phyloP scores from a whole-genome alignment of 1,140 invertebrate genomes.

The Drosophila navojoa region DNA sequence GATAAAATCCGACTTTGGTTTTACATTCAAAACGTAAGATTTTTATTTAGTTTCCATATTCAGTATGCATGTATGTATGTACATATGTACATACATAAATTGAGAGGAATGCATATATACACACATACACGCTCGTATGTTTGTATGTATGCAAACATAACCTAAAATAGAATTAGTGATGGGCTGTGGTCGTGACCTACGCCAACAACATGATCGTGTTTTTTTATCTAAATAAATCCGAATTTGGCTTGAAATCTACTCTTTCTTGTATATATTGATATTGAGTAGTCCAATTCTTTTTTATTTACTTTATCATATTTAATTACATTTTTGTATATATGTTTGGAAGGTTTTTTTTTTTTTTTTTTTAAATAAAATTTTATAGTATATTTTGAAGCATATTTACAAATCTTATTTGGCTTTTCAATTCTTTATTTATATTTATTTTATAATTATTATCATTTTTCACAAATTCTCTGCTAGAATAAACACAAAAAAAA shows the following conservation, averaged over 20 bases:
- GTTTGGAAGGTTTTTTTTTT: too few species aligned
- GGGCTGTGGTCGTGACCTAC: constrained; percentile 12
- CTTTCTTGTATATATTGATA: too few species aligned
- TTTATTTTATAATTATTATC: too few species aligned
- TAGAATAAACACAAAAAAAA: too few species aligned
- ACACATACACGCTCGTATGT: background rate
- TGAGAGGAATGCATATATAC: background rate
- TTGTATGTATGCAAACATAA: background rate
- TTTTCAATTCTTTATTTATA: too few species aligned
- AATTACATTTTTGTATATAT: too few species aligned
- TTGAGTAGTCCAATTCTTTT: too few species aligned
- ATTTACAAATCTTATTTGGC: too few species aligned
- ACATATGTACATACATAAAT: background rate
- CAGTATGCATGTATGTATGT: background rate
- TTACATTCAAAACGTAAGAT: constrained; percentile 16
- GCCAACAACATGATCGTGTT: constrained; percentile 1
- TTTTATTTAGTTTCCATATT: background rate
- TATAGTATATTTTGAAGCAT: too few species aligned
- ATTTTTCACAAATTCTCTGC: too few species aligned
- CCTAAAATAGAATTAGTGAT: constrained; percentile 1
- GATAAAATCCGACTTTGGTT: background rate
- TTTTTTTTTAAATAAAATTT: too few species aligned
- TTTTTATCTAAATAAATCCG: background rate
- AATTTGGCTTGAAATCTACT: background rate
- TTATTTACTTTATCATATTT: too few species aligned